Conservation (phyloP, 2,888 invertebrate species). For the Caradrina kadenii region DNA sequence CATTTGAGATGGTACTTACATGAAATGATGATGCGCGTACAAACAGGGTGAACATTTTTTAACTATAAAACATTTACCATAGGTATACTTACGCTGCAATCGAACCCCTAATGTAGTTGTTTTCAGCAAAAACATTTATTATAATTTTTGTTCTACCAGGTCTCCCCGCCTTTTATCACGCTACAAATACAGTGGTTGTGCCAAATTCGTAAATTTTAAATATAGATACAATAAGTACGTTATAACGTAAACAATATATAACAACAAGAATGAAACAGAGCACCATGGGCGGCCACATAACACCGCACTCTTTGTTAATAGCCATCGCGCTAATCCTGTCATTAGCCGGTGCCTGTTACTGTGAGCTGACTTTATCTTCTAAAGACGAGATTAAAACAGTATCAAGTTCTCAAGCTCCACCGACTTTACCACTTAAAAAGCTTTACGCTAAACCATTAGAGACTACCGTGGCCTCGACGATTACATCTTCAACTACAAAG, state of each 20-base stretch:
- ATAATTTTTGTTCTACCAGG: slow-evolving; percentile 46
- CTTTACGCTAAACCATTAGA: slow-evolving; percentile 77
- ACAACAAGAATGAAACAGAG: slow-evolving; percentile 51
- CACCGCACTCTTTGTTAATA: slow-evolving; percentile 71
- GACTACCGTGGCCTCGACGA: slow-evolving; percentile 75
- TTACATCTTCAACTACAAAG: slow-evolving; percentile 81
- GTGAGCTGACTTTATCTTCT: slow-evolving; percentile 72
- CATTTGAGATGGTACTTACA: too few species aligned
- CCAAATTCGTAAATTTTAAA: slow-evolving; percentile 42
- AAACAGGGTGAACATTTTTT: background rate
- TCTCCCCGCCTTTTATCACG: slow-evolving; percentile 19
- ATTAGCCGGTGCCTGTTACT: slow-evolving; percentile 75
- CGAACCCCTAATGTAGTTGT: background rate
- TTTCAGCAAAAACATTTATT: background rate
- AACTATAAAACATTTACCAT: too few species aligned
- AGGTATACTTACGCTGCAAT: background rate
- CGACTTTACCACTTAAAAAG: slow-evolving; percentile 72
- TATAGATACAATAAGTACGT: slow-evolving; percentile 26
- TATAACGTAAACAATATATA: slow-evolving; percentile 27
- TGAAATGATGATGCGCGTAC: too few species aligned
- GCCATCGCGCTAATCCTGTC: slow-evolving; percentile 76
- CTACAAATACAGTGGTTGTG: slow-evolving; percentile 48
- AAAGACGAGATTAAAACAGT: slow-evolving; percentile 75
- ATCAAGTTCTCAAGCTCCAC: slow-evolving; percentile 74
- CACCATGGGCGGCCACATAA: slow-evolving; percentile 65